These are phyloP conservation scores for Tenodera sinensis DNA, from an alignment of 2,888 invertebrate species.

Conservation along the genomic window DNA sequence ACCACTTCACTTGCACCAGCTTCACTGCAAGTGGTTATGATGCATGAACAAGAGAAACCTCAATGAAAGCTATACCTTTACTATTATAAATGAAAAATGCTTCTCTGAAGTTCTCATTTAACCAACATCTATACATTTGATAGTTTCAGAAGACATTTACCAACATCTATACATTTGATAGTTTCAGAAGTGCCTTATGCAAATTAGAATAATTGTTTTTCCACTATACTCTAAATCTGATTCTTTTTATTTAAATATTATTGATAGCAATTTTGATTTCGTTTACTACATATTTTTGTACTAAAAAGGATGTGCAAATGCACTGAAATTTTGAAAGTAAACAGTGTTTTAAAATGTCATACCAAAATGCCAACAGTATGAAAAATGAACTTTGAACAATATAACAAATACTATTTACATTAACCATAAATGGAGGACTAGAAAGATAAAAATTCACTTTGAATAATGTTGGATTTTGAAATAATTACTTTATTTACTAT, in stretches of 20 bases:
- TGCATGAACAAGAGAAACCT: background rate
- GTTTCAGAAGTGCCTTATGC: background rate
- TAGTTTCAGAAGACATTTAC: background rate
- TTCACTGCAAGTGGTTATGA: background rate
- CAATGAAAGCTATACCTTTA: background rate
- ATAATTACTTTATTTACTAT: background rate
- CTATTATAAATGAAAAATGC: background rate
- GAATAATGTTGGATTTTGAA: background rate
- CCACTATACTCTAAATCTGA: background rate
- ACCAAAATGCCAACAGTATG: background rate
- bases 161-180: background rate
- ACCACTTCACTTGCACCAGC: background rate
- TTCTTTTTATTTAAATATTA: background rate
- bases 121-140: background rate
- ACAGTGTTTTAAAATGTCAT: background rate
- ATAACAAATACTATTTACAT: background rate
- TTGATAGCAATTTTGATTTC: background rate
- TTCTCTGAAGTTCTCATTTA: background rate
- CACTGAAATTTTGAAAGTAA: background rate
- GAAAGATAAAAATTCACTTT: background rate
- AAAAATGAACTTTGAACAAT: background rate
- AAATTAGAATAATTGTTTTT: background rate
- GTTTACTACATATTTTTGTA: background rate
- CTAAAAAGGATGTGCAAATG: background rate
- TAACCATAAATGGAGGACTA: background rate